Evolutionary conservation across 2,888 invertebrate species (phyloP).

Genomic region (Erebia ligea): DNA sequence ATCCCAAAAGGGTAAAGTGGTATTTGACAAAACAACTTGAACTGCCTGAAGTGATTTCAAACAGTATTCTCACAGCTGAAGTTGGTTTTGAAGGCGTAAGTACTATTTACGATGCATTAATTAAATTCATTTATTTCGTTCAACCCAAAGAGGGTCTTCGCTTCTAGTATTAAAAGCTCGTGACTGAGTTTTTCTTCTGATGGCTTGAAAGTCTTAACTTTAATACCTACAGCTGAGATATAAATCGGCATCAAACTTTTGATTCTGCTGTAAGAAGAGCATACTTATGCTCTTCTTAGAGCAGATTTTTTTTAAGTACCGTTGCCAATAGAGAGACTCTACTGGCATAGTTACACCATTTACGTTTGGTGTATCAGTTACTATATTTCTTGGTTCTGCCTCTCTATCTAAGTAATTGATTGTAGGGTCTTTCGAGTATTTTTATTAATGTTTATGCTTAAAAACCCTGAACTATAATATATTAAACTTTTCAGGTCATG

Average conservation of each 20-base stretch:
- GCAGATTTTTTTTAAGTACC: not conserved
- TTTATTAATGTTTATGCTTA: no score
- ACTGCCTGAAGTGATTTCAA: constrained; percentile 60
- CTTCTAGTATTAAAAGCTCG: not conserved
- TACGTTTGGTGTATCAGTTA: not conserved
- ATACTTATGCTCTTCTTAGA: no score
- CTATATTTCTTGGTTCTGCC: not conserved
- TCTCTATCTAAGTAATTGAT: not conserved
- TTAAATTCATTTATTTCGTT: no score
- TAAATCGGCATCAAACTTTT: no score
- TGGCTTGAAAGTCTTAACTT: not conserved
- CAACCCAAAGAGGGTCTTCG: not conserved
- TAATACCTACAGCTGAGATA: no score
- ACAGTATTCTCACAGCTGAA: constrained; percentile 72
- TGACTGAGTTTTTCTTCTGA: not conserved
- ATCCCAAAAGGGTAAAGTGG: constrained; percentile 67
- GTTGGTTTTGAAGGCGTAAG: constrained; percentile 81
- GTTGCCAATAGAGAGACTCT: not conserved
- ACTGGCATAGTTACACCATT: not conserved
- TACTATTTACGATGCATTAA: constrained; percentile 35
- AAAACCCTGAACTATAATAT: not conserved
- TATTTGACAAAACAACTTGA: constrained; percentile 63
- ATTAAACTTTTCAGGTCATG: constrained; percentile 58
- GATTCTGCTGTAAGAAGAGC: no score
- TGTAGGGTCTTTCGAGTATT: no score